Evolutionary conservation across 2,888 invertebrate species (phyloP).

Genomic region (Morpho deidamia): DNA sequence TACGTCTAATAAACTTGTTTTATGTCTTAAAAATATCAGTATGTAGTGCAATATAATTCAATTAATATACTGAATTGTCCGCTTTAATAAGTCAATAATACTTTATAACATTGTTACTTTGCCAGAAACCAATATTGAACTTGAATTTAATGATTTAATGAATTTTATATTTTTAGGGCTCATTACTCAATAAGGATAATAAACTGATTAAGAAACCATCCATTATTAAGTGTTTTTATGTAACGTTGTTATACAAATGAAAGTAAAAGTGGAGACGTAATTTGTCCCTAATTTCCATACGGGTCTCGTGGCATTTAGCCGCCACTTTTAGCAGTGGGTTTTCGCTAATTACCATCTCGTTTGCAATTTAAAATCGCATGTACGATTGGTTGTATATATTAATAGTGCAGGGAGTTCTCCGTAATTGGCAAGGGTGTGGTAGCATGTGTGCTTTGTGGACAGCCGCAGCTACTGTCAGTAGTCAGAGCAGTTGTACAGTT

Average conservation of each 20-base stretch:
- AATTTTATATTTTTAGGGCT: slow-evolving; percentile 33
- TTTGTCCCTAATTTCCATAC: slow-evolving; percentile 75
- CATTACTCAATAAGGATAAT: slow-evolving; percentile 49
- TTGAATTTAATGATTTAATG: slow-evolving; percentile 11
- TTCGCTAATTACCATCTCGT: slow-evolving; percentile 76
- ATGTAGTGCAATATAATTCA: too few relatives aligned
- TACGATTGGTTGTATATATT: slow-evolving; percentile 32
- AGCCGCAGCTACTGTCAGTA: slow-evolving; percentile 32
- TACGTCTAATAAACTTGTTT: too few relatives aligned
- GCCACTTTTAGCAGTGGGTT: slow-evolving; percentile 61
- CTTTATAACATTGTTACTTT: background rate
- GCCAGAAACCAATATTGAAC: slow-evolving; percentile 9
- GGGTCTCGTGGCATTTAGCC: slow-evolving; percentile 60
- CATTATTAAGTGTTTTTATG: slow-evolving; percentile 54
- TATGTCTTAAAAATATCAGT: too few relatives aligned
- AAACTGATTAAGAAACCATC: slow-evolving; percentile 60
- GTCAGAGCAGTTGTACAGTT: slow-evolving; percentile 16
- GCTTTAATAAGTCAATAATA: background rate
- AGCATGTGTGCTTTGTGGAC: slow-evolving; percentile 45
- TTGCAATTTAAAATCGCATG: slow-evolving; percentile 69
- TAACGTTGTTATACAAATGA: slow-evolving; percentile 62
- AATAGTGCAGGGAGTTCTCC: slow-evolving; percentile 60
- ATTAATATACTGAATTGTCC: too few relatives aligned
- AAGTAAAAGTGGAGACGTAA: slow-evolving; percentile 69
- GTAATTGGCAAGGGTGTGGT: slow-evolving; percentile 61